phyloP scores from a whole-genome alignment of 2,888 invertebrate genomes.

The Plusia festucae region DNA sequence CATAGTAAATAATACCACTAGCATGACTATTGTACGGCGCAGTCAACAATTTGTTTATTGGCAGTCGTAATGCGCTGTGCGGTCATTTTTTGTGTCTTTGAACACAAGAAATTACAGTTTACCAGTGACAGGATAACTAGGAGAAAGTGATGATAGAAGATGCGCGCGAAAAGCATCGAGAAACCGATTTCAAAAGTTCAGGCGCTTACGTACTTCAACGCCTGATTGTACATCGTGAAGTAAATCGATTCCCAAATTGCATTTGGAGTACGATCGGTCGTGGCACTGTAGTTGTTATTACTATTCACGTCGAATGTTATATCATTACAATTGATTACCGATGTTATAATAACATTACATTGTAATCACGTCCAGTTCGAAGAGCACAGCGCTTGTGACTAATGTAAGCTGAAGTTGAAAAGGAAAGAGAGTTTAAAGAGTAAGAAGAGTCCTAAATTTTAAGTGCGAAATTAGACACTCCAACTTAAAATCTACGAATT shows the following conservation, averaged over 20 bases:
- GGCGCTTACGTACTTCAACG: too few relatives aligned
- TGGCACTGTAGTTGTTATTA: background rate
- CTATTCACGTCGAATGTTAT: background rate
- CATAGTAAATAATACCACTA: too few relatives aligned
- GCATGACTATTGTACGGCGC: too few relatives aligned
- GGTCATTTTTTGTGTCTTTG: too few relatives aligned
- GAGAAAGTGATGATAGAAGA: too few relatives aligned
- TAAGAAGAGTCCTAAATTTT: background rate
- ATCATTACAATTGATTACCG: slow-evolving; percentile 9
- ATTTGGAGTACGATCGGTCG: background rate
- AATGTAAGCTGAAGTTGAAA: background rate
- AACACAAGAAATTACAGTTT: too few relatives aligned
- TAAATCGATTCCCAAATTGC: background rate
- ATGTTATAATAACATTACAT: slow-evolving; percentile 35
- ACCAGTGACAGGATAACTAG: too few relatives aligned
- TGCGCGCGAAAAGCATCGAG: too few relatives aligned
- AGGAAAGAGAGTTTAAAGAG: background rate
- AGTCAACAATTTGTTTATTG: too few relatives aligned
- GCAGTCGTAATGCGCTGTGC: too few relatives aligned
- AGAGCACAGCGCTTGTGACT: slow-evolving; percentile 5
- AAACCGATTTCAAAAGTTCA: too few relatives aligned
- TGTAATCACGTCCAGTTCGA: slow-evolving; percentile 1
- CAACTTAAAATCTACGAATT: background rate
- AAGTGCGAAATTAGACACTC: background rate
- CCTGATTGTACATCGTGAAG: too few relatives aligned